Conservation (phyloP, 1,140 invertebrate species). For the Drosophila fuyamai region DNA sequence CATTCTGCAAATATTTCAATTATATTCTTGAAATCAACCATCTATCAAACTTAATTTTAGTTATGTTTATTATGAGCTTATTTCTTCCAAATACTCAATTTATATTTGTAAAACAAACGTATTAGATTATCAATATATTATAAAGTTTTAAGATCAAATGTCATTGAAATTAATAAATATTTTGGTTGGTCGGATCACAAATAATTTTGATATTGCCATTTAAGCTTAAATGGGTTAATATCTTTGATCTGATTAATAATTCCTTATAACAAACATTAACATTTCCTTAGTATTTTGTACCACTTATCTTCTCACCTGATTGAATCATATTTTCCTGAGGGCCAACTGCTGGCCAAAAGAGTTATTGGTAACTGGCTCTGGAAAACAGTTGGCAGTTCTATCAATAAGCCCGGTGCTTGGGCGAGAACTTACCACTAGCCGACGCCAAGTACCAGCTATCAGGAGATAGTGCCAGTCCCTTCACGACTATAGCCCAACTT, state of each 20-base stretch:
- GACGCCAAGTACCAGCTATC: conserved; percentile 32
- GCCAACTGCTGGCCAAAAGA: conserved; percentile 10
- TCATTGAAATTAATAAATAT: too few relatives aligned
- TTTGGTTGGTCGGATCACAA: too few relatives aligned
- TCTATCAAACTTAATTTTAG: too few relatives aligned
- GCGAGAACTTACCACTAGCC: conserved; percentile 36
- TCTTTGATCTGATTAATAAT: too few relatives aligned
- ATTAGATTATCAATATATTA: too few relatives aligned
- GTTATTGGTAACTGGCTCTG: conserved; percentile 12
- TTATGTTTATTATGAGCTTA: too few relatives aligned
- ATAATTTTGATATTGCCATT: too few relatives aligned
- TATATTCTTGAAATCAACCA: not conserved
- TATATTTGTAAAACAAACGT: too few relatives aligned
- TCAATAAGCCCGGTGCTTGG: conserved; percentile 26
- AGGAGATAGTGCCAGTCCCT: conserved; percentile 30
- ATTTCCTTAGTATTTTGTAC: not conserved
- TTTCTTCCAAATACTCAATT: too few relatives aligned
- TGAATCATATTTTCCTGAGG: conserved; percentile 11
- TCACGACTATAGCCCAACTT: conserved; percentile 1
- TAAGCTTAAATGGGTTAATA: too few relatives aligned
- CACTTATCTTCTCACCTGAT: not conserved
- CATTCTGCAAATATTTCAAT: not conserved
- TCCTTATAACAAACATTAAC: too few relatives aligned
- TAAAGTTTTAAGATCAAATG: too few relatives aligned
- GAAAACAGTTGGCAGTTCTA: conserved; percentile 48